Evolutionary conservation across 2,797 vertebrate species (phyloP).

Genomic region (Labroides dimidiatus): DNA sequence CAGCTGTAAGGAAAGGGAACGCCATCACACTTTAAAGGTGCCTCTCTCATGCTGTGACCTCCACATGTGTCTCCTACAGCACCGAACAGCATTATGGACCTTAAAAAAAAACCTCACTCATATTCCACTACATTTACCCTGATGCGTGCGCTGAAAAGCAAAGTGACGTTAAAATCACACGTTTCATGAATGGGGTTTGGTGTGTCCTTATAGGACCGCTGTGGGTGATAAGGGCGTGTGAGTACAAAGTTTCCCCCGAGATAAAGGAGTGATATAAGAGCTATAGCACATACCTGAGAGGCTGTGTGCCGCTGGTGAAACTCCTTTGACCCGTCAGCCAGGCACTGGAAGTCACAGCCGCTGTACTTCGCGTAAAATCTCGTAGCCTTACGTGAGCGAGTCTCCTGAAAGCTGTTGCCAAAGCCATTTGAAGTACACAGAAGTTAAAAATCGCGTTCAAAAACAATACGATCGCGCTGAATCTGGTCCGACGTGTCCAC

Average conservation of each 20-base stretch:
- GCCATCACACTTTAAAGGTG: no score
- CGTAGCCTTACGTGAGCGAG: conserved; percentile 40
- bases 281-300: conserved; percentile 53
- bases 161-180: neutral
- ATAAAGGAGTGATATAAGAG: neutral
- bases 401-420: conserved; percentile 55
- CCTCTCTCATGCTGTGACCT: neutral
- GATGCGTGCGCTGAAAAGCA: neutral
- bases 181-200: neutral
- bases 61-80: neutral
- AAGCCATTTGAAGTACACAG: conserved; percentile 49
- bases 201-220: neutral
- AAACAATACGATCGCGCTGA: neutral
- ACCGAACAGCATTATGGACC: no score
- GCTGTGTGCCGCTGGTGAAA: conserved; percentile 40
- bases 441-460: fast-evolving
- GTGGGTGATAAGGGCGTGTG: no score
- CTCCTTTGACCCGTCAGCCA: conserved; percentile 28
- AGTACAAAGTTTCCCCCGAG: neutral
- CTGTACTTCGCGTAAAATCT: conserved; percentile 27
- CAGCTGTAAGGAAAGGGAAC: neutral
- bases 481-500: neutral
- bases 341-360: neutral
- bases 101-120: no score
- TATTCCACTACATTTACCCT: no score